Conservation (phyloP, 2,797 vertebrate genomes). For the Agapornis canus region DNA sequence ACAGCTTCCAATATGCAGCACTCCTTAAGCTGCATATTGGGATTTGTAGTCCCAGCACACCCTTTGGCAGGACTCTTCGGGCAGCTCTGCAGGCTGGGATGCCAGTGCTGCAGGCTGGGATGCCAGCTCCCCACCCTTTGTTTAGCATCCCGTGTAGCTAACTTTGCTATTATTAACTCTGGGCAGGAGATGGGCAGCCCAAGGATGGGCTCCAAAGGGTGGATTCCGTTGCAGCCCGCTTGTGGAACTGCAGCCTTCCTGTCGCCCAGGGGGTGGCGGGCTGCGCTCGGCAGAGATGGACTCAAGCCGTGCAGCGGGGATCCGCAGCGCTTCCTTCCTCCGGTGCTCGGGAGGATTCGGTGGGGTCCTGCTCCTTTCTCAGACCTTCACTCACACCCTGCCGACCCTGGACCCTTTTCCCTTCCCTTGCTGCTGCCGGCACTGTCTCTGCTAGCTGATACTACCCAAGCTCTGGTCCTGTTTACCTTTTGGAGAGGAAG, state of each 20-base stretch:
- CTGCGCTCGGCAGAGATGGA: background rate
- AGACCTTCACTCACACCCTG: background rate
- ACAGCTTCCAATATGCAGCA: background rate
- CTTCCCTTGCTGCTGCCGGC: background rate
- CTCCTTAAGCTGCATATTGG: background rate
- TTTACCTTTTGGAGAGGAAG: background rate
- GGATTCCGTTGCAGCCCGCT: rapidly evolving
- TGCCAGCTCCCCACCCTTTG: background rate
- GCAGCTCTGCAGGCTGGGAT: background rate
- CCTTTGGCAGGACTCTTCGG: background rate
- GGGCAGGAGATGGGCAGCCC: background rate
- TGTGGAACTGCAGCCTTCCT: background rate
- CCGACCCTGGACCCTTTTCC: background rate
- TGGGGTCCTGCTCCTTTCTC: background rate
- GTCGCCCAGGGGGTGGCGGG: slow-evolving; percentile 36
- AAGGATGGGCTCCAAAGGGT: background rate
- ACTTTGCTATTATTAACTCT: background rate
- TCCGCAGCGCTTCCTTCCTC: background rate
- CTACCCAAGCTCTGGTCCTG: background rate
- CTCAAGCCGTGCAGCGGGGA: background rate
- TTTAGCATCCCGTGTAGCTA: rapidly evolving
- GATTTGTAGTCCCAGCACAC: background rate
- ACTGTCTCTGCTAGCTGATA: background rate
- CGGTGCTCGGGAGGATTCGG: background rate
- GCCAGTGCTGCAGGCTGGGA: background rate